Evolutionary conservation across 2,113 vertebrate genomes (phyloP), one percentile per base, ranked within the genome.

Genomic region (Anhinga rufa): DNA sequence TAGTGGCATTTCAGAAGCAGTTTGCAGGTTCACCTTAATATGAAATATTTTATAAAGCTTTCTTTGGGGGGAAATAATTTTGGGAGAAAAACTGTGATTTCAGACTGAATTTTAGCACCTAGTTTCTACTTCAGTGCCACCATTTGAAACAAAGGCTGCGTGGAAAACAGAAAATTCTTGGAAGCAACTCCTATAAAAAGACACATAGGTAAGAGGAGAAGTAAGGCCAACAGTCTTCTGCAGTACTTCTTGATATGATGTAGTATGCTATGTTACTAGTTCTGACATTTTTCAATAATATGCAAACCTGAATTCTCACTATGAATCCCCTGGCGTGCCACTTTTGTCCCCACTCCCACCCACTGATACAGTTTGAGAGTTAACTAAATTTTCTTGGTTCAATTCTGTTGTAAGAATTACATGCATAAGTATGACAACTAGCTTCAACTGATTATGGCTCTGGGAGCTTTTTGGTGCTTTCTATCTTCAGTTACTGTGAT

Each of bases 31-130:
- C 40, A 42, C 24, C 38, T 51, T 86, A 52, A 29, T 75, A 32
- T 19, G 16, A 83, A 93, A 66, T 0, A 28, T 34, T 46, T 38
- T 54, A 17, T 68, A 20, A 36, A 10, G 14, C 12, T 65, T 82
- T 42, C 61, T 10, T 2, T 2, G 4, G 3, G 2, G 6, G 14
- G 7, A 3, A 46, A 25, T 65, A 2, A 17, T 36, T 60, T 71
- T 8, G 3, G 17, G 32, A 16, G 29, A 14, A 68, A 75, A 79
- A 11, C 7, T 57, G 17, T 34, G 11, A 44, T 84, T 93, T 82
- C 71, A 9, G 31, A 31, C 61, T 55, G 52, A 70, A 42, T 70
- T 87, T 83, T 48, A 71, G 31, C 25, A n/a, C 13, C 12, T 4
- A 12, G 3, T 84, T 91, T 79, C 52, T 82, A 29, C 42, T 81